Evolutionary conservation across 2,888 invertebrate genomes (phyloP), one percentile per base, ranked within the genome.

Genomic region (Limenitis camilla): DNA sequence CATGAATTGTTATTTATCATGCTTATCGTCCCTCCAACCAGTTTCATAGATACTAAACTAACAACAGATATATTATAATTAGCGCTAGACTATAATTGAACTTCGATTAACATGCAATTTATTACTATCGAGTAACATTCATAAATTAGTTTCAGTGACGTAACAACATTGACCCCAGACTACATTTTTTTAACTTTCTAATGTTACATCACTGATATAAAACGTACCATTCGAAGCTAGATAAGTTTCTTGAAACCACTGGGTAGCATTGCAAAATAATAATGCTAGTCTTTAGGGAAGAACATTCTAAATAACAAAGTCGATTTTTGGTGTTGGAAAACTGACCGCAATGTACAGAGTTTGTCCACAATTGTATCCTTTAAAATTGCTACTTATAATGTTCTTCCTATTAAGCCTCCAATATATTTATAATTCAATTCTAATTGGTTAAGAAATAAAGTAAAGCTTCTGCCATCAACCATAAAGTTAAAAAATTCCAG

Each of bases 81-180:
- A 44, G 39, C 35, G 32, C 39, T 39, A 50, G 38, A 32, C 33
- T 39, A 50, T 50, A 50, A 50, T 50, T 50, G 43, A 50, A 50
- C 19, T 50, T 50, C 32, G 31, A 39, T 43, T 42, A 49, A 43
- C 49, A 50, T 50, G 49, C 49, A 50, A 39, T 50, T 31, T 11
- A 36, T 28, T 38, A 42, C 36, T 9, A 43, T 38, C 31, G 31
- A 36, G n/a, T 41, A 50, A 43, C 33, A 10, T 44, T 40, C 11
- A 42, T 35, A 45, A 36, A 45, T 9, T 29, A 36, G 11, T 29
- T 36, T 36, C 35, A 45, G 36, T 45, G 45, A 45, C 36, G 45
- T 35, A 45, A 36, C 29, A 11, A 38, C 36, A 36, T 0, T 10
- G 9, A 1, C 29, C 7, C n/a, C 10, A 10, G 29, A 5, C 11